Base-by-base conservation (phyloP, 2,113 vertebrate genomes). In the Peromyscus leucopus region DNA sequence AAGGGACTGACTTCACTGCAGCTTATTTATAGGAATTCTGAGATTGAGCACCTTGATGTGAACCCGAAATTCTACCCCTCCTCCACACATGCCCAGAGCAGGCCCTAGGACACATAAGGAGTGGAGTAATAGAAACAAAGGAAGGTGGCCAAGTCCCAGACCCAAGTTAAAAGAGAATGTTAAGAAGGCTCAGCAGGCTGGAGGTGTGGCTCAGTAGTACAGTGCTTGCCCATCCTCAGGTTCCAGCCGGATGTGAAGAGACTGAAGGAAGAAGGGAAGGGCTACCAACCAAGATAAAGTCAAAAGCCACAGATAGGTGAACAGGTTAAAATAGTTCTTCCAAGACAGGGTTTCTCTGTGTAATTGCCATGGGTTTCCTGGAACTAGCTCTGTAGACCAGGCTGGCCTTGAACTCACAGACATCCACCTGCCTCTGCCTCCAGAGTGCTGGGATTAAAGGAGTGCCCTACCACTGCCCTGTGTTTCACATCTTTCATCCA, bases 41-140 rank as follows among this genome's bases (percentile, higher is more conserved):
- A 36, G 61, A 78, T 61, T 85, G 76, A 93, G 89, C 51, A 92
- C 80, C 59, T 59, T 67, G 31, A 78, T 24, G 33, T 24, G 59
- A 59, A 63, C 39, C 84, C 71, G 95, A 93, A 93, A 80, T 89
- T 39, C 48, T 51, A 91, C 42, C 76, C 61, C 39, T 86, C 48
- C 46, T 65, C 31, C 57, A 80, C 69, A 75, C 75, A 21, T 39
- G 51, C 51, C 71, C 79, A 80, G 39, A 91, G 80, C 42, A 87
- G 83, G 59, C 74, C 55, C 75, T 11, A 84, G 51, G 19, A n/a
- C 6, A n/a, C 8, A 21, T 42, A 36, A 69, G 33, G 5, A 80
- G 13, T 57, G 8, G 31, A 82, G 26, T 17, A n/a, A 71, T 55
- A 72, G 71, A 26, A 48, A 65, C 31, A 16, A 39, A n/a, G 39